These are phyloP conservation scores for Atherinosoma microstoma DNA, from an alignment of 2,797 vertebrate species.

Conservation along the genomic window DNA sequence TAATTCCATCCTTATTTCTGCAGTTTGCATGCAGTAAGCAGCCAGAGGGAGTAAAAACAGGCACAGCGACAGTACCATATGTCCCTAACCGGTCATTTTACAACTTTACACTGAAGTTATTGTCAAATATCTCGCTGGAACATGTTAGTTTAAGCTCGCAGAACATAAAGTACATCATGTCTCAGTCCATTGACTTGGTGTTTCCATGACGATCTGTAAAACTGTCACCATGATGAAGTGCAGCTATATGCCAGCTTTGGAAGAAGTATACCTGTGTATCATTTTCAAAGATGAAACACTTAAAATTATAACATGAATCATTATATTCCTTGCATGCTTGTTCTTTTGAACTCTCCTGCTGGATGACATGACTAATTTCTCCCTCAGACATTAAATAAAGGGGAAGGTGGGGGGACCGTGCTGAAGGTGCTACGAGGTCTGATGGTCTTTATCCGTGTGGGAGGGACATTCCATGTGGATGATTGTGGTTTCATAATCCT, in stretches of 20 bases:
- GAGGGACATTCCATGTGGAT: slow-evolving; percentile 71
- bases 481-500: slow-evolving; percentile 67
- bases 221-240: slow-evolving; percentile 27
- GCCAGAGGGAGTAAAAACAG: slow-evolving; percentile 23
- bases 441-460: slow-evolving; percentile 61
- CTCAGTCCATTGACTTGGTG: slow-evolving; percentile 11
- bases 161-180: slow-evolving; percentile 40
- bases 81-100: slow-evolving; percentile 60
- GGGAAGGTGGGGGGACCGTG: slow-evolving; percentile 2
- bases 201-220: slow-evolving; percentile 43
- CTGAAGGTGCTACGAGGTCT: slow-evolving; percentile 37
- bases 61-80: slow-evolving; percentile 14
- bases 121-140: slow-evolving; percentile 37
- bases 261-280: slow-evolving; percentile 16
- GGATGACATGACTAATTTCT: slow-evolving; percentile 50
- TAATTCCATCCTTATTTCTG: slow-evolving; percentile 48
- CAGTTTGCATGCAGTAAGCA: slow-evolving; percentile 39
- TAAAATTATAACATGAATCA: slow-evolving; percentile 20
- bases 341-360: slow-evolving; percentile 13
- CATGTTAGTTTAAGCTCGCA: slow-evolving; percentile 52
- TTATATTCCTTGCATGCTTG: slow-evolving; percentile 12
- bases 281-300: slow-evolving; percentile 8
- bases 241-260: not conserved
- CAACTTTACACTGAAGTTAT: slow-evolving; percentile 55
- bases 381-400: slow-evolving; percentile 36